These are phyloP conservation scores for Tenthredo distinguenda DNA, from an alignment of 2,888 invertebrate genomes.

Conservation along the genomic window DNA sequence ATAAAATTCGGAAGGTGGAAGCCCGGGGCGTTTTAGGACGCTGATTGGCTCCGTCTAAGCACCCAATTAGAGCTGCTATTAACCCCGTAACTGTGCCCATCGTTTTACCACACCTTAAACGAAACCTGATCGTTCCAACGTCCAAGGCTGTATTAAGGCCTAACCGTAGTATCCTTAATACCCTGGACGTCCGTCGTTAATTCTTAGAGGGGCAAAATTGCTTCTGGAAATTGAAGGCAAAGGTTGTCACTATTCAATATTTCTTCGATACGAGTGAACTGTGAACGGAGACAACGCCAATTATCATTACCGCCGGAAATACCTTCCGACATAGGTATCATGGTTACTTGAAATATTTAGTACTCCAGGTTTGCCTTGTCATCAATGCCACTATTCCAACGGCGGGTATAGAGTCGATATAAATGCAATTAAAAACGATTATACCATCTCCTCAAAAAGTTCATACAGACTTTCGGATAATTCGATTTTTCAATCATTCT, in stretches of 20 bases:
- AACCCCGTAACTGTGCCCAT: conserved; percentile 52
- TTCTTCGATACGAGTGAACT: conserved; percentile 4
- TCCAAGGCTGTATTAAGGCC: conserved; percentile 46
- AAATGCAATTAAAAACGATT: not conserved
- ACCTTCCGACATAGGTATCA: not conserved
- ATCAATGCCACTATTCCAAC: not conserved
- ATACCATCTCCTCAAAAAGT: not conserved
- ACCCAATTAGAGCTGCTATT: conserved; percentile 56
- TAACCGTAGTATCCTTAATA: conserved; percentile 34
- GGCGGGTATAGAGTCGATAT: not conserved
- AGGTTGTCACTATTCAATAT: conserved; percentile 15
- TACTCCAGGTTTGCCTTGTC: not conserved
- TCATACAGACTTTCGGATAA: not conserved
- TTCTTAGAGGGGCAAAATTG: conserved; percentile 29
- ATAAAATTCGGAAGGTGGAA: conserved; percentile 47
- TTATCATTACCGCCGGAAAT: not conserved
- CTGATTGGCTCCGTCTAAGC: conserved; percentile 53
- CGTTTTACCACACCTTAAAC: conserved; percentile 56
- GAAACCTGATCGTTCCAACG: conserved; percentile 53
- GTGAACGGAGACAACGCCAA: not conserved
- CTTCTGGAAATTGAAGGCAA: conserved; percentile 37
- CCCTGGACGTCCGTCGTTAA: conserved; percentile 33
- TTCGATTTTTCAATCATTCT: not conserved
- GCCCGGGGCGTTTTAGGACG: conserved; percentile 40
- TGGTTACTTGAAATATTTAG: not conserved